Evolutionary conservation across 2,797 vertebrate genomes (phyloP).

Genomic region (Urophycis tenuis): DNA sequence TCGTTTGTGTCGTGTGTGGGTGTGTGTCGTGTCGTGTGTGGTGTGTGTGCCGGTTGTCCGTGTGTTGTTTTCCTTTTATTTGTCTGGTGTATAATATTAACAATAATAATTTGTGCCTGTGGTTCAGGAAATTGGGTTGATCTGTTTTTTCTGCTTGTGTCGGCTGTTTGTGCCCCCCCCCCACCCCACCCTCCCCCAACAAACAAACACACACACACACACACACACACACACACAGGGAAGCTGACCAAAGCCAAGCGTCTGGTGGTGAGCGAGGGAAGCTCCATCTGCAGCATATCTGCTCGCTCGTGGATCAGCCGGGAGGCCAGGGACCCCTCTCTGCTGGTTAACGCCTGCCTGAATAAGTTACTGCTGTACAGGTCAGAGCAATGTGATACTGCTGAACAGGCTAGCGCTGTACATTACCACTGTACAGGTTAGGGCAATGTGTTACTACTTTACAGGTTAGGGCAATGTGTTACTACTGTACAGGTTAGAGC

Average conservation of each 20-base stretch:
- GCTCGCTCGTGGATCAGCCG: conserved; percentile 94
- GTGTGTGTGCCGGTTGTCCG: background rate
- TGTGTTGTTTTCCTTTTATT: conserved; percentile 7
- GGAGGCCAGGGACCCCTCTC: conserved; percentile 87
- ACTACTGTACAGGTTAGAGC: background rate
- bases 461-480: background rate
- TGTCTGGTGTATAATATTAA: background rate
- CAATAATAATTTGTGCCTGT: conserved; percentile 11
- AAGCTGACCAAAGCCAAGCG: conserved; percentile 91
- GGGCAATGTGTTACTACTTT: background rate
- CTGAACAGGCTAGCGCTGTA: background rate
- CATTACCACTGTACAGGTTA: background rate
- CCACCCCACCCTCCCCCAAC: background rate
- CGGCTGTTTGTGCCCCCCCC: background rate
- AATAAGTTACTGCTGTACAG: conserved; percentile 90
- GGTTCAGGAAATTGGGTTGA: conserved; percentile 29
- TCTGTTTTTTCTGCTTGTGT: conserved; percentile 17
- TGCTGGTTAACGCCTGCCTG: conserved; percentile 87
- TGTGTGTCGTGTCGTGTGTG: background rate
- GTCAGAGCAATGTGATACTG: conserved; percentile 51
- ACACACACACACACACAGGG: conserved; percentile 60
- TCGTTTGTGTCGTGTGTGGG: background rate
- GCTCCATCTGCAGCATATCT: conserved; percentile 85
- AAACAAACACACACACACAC: background rate
- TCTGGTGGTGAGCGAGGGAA: conserved; percentile 85